Percentiles rank a stretch among this genome's conserved stretches.
Conservation (phyloP, 1,140 invertebrate species). For the Vanessa tameamea region DNA sequence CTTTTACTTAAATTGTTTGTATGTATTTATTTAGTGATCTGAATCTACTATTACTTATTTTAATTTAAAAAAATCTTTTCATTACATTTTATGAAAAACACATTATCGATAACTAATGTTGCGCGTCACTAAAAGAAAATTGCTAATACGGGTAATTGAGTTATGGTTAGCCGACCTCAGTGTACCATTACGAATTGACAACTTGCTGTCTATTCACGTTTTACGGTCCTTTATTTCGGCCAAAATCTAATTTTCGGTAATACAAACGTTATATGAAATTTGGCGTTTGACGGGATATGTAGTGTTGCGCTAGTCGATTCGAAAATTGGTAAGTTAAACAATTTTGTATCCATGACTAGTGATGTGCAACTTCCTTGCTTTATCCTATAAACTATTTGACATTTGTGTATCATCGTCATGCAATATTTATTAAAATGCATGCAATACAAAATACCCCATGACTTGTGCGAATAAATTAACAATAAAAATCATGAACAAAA, state of each 20-base stretch:
- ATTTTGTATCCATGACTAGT: background rate
- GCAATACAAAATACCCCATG: no score
- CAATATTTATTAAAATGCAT: no score
- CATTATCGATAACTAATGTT: constrained; percentile 7
- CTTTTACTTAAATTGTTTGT: no score
- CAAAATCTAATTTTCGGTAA: constrained; percentile 20
- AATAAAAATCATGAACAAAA: no score
- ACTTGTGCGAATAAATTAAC: no score
- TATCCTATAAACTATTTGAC: no score
- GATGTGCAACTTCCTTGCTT: background rate
- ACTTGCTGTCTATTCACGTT: constrained; percentile 46
- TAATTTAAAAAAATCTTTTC: no score
- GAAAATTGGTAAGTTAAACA: constrained; percentile 42
- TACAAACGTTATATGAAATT: constrained; percentile 9
- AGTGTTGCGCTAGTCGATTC: constrained; percentile 39
- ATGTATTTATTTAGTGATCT: no score
- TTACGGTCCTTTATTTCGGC: constrained; percentile 21
- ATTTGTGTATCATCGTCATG: no score
- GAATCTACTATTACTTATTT: no score
- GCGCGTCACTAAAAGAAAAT: constrained; percentile 65
- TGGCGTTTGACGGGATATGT: constrained; percentile 40
- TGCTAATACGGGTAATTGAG: constrained; percentile 77
- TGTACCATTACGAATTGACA: constrained; percentile 59
- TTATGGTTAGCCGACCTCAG: constrained; percentile 71
- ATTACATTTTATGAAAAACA: no score